Conservation (phyloP, 2,888 invertebrate genomes). For the Hyposoter didymator region DNA sequence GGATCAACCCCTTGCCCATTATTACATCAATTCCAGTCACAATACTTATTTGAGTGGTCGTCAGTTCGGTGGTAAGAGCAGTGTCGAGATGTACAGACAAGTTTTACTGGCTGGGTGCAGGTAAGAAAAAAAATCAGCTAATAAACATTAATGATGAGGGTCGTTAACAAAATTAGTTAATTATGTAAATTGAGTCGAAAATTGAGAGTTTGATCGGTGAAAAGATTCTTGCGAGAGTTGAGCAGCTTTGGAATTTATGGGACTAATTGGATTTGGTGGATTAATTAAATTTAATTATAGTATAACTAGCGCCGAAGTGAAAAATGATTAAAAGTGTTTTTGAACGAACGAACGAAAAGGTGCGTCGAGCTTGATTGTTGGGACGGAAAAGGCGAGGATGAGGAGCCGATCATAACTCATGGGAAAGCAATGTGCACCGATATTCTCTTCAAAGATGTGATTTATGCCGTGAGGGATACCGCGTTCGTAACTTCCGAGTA, state of each 20-base stretch:
- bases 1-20: constrained; percentile 99
- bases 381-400: constrained; percentile 89
- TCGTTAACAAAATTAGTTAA: neutral
- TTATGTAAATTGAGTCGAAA: neutral
- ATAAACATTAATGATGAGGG: neutral
- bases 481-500: constrained; percentile 89
- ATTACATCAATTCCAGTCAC: constrained; percentile 99
- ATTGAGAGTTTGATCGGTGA: neutral
- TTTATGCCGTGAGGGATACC: constrained; percentile 88
- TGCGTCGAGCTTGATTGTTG: constrained; percentile 90
- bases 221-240: neutral
- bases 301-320: neutral
- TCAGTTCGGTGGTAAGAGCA: constrained; percentile 99
- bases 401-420: constrained; percentile 90
- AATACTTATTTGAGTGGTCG: constrained; percentile 97
- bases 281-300: neutral
- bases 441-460: constrained; percentile 87
- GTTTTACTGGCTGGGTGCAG: constrained; percentile 98
- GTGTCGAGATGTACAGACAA: constrained; percentile 99
- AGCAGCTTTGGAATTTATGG: neutral
- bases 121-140: constrained; percentile 83
- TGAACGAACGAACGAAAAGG: constrained; percentile 78
- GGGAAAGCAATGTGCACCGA: constrained; percentile 92
- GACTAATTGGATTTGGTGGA: no score
- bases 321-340: neutral